Conservation (phyloP, 2,113 vertebrate species). For the Malaclemys terrapin region DNA sequence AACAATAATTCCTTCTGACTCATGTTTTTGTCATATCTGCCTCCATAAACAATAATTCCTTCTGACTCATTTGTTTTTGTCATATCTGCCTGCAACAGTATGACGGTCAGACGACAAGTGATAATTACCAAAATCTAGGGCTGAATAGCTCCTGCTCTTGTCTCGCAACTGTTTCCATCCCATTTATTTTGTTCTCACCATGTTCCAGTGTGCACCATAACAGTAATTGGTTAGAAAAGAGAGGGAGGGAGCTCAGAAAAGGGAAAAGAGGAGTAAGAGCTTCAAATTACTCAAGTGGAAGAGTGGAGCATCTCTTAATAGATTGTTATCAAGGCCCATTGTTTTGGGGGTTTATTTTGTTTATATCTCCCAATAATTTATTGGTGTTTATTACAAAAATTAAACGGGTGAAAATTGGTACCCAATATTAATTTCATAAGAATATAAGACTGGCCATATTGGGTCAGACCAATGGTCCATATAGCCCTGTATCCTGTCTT, state of each 20-base stretch:
- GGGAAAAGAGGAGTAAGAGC: not conserved
- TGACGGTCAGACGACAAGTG: not conserved
- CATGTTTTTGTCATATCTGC: not conserved
- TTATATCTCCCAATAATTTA: not conserved
- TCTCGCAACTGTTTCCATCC: not conserved
- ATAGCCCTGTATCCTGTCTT: not conserved
- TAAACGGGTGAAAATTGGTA: not conserved
- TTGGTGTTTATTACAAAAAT: not conserved
- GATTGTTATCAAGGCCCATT: not conserved
- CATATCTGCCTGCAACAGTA: not conserved
- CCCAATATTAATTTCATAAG: not conserved
- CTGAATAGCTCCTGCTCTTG: not conserved
- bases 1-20: constrained; percentile 73
- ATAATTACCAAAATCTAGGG: not conserved
- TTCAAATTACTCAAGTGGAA: not conserved
- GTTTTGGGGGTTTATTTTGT: not conserved
- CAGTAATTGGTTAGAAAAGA: not conserved
- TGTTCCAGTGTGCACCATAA: not conserved
- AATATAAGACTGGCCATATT: not conserved
- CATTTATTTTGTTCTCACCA: not conserved
- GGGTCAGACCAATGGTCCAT: not conserved
- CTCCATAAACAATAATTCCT: constrained; percentile 68
- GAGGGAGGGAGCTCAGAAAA: not conserved
- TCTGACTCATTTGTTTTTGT: constrained; percentile 51
- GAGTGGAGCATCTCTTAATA: not conserved